These are phyloP conservation scores for Apodemia duryi DNA, from an alignment of 2,888 invertebrate genomes.

Conservation along the genomic window DNA sequence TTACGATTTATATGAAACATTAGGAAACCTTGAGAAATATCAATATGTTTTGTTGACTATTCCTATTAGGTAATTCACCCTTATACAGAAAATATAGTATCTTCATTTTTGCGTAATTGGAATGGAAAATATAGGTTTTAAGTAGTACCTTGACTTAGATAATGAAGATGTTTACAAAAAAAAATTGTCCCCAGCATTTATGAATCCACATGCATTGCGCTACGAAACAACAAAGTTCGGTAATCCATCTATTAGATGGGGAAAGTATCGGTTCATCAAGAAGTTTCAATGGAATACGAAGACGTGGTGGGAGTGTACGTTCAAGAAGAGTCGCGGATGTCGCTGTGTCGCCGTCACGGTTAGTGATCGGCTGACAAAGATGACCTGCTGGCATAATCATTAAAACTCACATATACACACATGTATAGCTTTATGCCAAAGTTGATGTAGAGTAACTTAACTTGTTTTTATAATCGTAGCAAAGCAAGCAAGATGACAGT, in stretches of 20 bases:
- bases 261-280: conserved; percentile 60
- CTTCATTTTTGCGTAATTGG: no score
- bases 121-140: no score
- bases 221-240: conserved; percentile 58
- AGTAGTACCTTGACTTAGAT: background rate
- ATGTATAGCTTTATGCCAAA: background rate
- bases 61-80: no score
- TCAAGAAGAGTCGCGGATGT: conserved; percentile 53
- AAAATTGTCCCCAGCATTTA: conserved; percentile 29
- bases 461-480: no score
- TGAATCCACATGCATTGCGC: conserved; percentile 33
- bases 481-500: no score
- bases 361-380: conserved; percentile 52
- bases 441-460: background rate
- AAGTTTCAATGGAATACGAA: conserved; percentile 53
- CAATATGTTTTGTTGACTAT: no score
- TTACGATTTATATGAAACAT: no score
- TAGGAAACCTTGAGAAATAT: no score
- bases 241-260: conserved; percentile 62
- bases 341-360: conserved; percentile 60
- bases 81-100: no score
- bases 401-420: conserved; percentile 18
- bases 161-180: background rate
- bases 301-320: conserved; percentile 70
- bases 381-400: conserved; percentile 66